These are phyloP conservation scores for Nerophis lumbriciformis DNA, from an alignment of 2,113 vertebrate genomes.

Conservation along the genomic window DNA sequence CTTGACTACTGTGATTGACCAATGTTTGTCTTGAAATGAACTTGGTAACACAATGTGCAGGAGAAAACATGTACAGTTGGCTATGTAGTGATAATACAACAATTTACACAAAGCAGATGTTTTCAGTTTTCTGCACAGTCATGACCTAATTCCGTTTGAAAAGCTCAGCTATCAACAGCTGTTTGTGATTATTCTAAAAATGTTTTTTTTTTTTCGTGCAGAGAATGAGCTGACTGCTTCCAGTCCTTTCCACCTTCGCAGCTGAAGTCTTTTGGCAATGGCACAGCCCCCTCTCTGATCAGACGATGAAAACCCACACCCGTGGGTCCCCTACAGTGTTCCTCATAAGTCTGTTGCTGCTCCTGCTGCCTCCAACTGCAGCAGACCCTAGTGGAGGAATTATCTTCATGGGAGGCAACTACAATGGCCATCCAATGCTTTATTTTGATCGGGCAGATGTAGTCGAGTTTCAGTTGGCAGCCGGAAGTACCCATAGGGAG, in stretches of 20 bases:
- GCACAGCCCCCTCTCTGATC: constrained; percentile 81
- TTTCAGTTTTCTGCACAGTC: constrained; percentile 8
- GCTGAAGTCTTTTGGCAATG: constrained; percentile 76
- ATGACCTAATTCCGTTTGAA: constrained; percentile 37
- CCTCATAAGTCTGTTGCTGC: constrained; percentile 84
- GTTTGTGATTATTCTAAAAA: constrained; percentile 68
- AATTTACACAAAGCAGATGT: no score
- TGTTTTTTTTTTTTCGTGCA: constrained; percentile 43
- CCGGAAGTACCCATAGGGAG: constrained; percentile 74
- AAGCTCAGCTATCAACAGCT: constrained; percentile 62
- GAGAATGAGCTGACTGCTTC: constrained; percentile 41
- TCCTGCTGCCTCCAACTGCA: constrained; percentile 63
- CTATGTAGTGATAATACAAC: background rate
- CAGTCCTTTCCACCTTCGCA: constrained; percentile 41
- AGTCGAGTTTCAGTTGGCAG: constrained; percentile 75
- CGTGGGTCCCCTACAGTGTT: constrained; percentile 94
- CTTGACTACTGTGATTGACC: constrained; percentile 12
- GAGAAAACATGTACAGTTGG: background rate
- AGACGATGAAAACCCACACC: constrained; percentile 93
- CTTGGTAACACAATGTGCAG: background rate
- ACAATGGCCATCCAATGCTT: constrained; percentile 92
- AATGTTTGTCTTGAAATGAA: background rate
- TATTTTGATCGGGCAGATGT: constrained; percentile 84
- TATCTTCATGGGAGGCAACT: constrained; percentile 88
- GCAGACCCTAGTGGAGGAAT: constrained; percentile 74